Conservation (phyloP, 1,140 invertebrate genomes). For the Drosophila kohkoa region DNA sequence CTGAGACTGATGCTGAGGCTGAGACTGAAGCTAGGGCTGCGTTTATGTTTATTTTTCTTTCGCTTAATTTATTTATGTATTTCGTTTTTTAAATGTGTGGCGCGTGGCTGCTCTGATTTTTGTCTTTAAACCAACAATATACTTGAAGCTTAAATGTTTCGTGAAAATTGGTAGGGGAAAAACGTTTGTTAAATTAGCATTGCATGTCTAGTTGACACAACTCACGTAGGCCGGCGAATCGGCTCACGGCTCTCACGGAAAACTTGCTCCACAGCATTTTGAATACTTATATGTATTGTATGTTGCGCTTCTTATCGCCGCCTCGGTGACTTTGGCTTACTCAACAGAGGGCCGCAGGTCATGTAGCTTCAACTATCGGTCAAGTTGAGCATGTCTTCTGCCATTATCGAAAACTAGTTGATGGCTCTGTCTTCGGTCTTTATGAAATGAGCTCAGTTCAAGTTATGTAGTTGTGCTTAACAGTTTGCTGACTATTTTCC, state of each 20-base stretch:
- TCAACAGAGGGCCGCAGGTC: slow-evolving; percentile 50
- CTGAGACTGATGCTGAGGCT: neutral
- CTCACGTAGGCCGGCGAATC: slow-evolving; percentile 53
- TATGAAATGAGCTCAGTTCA: neutral
- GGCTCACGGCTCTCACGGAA: slow-evolving; percentile 16
- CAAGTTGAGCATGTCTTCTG: slow-evolving; percentile 62
- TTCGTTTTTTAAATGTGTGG: slow-evolving; percentile 36
- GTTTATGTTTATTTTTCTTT: slow-evolving; percentile 29
- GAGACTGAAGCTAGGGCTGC: slow-evolving; percentile 8
- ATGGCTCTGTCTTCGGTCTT: slow-evolving; percentile 5
- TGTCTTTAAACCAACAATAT: slow-evolving; percentile 8
- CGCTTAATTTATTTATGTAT: slow-evolving; percentile 8
- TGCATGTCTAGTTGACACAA: slow-evolving; percentile 19
- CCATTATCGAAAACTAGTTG: slow-evolving; percentile 40
- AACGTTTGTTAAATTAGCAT: slow-evolving; percentile 33
- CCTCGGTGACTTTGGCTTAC: slow-evolving; percentile 36
- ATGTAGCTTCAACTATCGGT: slow-evolving; percentile 60
- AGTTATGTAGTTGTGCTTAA: neutral
- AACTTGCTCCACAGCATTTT: slow-evolving; percentile 31
- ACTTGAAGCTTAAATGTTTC: neutral
- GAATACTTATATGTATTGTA: neutral
- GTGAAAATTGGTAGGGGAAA: slow-evolving; percentile 31
- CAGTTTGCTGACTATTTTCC: slow-evolving; percentile 32
- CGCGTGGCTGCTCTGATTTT: slow-evolving; percentile 54
- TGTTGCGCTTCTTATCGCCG: slow-evolving; percentile 34